Conservation (phyloP, 2,797 vertebrate species). For the Pseudomugil gertrudae region DNA sequence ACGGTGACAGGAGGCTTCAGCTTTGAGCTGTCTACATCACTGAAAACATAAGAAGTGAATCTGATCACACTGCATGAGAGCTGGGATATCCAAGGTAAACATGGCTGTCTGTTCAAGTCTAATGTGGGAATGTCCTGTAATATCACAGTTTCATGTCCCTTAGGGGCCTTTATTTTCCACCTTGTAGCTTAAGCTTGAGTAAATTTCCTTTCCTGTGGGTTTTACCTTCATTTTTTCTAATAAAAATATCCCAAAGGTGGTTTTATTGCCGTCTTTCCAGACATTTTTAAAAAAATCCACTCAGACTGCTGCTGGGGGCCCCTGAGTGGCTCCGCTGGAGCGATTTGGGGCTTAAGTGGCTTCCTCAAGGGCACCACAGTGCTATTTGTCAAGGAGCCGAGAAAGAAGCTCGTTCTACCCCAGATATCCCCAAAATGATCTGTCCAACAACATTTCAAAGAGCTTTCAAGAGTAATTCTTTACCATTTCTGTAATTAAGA, state of each 20-base stretch:
- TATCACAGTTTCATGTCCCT: conserved; percentile 66
- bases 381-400: conserved; percentile 51
- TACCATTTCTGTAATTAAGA: conserved; percentile 37
- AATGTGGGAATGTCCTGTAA: conserved; percentile 63
- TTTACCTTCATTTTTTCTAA: conserved; percentile 49
- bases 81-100: conserved; percentile 42
- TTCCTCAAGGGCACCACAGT: conserved; percentile 58
- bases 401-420: conserved; percentile 54
- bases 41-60: conserved; percentile 38
- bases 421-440: conserved; percentile 53
- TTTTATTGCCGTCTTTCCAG: conserved; percentile 38
- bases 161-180: conserved; percentile 55
- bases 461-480: conserved; percentile 43
- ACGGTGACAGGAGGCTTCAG: conserved; percentile 51
- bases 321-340: conserved; percentile 68
- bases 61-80: conserved; percentile 44
- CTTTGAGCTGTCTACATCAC: conserved; percentile 42
- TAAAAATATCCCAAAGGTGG: conserved; percentile 29
- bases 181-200: conserved; percentile 48
- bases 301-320: conserved; percentile 62
- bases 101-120: conserved; percentile 41
- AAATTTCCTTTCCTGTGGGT: conserved; percentile 46
- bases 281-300: conserved; percentile 54
- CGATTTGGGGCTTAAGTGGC: conserved; percentile 65
- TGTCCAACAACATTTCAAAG: conserved; percentile 47